Conservation (phyloP, 1,140 invertebrate species). For the Geopemphigus sp. region DNA sequence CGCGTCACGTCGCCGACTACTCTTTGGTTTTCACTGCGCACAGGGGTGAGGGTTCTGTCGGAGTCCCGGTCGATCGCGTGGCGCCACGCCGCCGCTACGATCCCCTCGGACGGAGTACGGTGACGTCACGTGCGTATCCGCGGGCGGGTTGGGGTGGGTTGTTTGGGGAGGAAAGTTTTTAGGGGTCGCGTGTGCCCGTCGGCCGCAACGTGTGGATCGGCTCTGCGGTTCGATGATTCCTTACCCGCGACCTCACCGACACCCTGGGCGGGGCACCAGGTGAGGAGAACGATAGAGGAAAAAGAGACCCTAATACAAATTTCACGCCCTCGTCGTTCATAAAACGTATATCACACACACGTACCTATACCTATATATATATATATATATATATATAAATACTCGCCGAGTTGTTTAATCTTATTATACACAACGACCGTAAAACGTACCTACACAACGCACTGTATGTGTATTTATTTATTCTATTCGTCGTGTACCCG, state of each 20-base stretch:
- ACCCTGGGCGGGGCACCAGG: not conserved
- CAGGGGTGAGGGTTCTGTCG: slow-evolving; percentile 17
- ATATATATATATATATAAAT: too few species aligned
- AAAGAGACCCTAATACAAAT: not conserved
- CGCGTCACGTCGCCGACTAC: not conserved
- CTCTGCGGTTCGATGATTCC: slow-evolving; percentile 6
- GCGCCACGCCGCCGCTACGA: slow-evolving; percentile 1
- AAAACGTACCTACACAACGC: too few species aligned
- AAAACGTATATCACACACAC: too few species aligned
- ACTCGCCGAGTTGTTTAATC: too few species aligned
- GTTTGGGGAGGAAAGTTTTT: not conserved
- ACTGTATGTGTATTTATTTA: too few species aligned
- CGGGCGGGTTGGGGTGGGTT: not conserved
- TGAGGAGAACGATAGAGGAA: not conserved
- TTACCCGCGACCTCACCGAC: not conserved
- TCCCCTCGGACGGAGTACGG: not conserved
- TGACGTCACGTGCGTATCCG: slow-evolving; percentile 33
- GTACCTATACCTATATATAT: too few species aligned
- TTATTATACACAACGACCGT: too few species aligned
- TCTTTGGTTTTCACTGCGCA: not conserved
- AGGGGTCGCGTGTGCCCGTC: not conserved
- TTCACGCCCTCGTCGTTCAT: slow-evolving; percentile 8
- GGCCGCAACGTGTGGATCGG: slow-evolving; percentile 3
- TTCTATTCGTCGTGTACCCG: too few species aligned
- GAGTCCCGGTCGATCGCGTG: slow-evolving; percentile 39